phyloP scores from a whole-genome alignment of 2,888 invertebrate species.

The Drosophila ustulata region DNA sequence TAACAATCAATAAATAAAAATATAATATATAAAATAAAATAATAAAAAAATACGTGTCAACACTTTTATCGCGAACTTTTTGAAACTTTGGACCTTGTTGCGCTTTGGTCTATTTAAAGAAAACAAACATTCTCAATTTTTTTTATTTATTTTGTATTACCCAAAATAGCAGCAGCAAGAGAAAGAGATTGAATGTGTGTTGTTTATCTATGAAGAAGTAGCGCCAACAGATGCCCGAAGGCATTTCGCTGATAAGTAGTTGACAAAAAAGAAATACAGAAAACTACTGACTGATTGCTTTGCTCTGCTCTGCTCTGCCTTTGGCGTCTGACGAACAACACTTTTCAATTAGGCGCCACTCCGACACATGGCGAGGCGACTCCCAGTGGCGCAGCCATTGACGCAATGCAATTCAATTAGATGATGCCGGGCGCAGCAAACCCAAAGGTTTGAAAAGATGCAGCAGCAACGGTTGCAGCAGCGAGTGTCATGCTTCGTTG shows the following conservation, averaged over 20 bases:
- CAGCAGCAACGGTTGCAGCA: constrained; percentile 12
- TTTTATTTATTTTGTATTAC: not conserved
- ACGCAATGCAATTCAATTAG: constrained; percentile 73
- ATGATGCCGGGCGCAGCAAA: constrained; percentile 18
- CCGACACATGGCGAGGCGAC: not conserved
- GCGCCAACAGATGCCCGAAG: constrained; percentile 6
- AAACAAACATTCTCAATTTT: not conserved
- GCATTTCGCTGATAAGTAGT: constrained; percentile 17
- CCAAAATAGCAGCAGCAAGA: not conserved
- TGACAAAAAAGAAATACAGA: not conserved
- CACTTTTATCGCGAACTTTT: not conserved
- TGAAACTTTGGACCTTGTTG: not conserved
- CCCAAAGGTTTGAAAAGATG: constrained; percentile 8
- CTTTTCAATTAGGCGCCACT: constrained; percentile 66
- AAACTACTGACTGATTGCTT: constrained; percentile 30
- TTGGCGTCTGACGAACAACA: constrained; percentile 36
- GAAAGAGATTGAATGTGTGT: not conserved
- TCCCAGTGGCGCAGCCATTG: constrained; percentile 58
- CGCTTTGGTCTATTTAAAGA: not conserved
- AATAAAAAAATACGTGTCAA: no score
- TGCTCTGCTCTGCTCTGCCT: constrained; percentile 16
- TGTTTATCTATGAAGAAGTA: constrained; percentile 14
- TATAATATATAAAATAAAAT: no score
- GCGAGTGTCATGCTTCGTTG: constrained; percentile 13
- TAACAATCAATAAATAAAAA: no score